Conservation (phyloP, 2,797 vertebrate genomes). For the Cichlasoma orientale region DNA sequence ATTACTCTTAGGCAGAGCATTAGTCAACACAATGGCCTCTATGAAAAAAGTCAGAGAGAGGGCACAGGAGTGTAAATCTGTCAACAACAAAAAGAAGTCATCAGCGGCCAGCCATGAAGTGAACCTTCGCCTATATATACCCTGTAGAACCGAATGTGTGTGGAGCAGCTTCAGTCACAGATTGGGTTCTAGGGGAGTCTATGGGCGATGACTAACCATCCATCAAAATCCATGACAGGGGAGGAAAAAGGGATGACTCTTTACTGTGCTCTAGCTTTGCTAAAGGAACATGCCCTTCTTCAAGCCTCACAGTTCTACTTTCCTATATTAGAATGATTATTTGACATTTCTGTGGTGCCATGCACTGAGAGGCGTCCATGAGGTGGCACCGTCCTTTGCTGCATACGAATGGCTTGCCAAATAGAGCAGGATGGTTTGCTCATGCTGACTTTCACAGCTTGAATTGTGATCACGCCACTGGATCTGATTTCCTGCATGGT, state of each 20-base stretch:
- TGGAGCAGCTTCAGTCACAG: slow-evolving; percentile 89
- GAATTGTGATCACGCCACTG: neutral
- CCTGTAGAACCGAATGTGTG: slow-evolving; percentile 95
- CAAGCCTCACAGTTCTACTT: neutral
- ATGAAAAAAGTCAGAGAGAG: neutral
- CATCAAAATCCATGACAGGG: slow-evolving; percentile 28
- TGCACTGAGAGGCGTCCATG: neutral
- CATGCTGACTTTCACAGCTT: neutral
- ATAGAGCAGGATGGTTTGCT: neutral
- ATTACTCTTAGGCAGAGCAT: neutral
- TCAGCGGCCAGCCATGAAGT: slow-evolving; percentile 43
- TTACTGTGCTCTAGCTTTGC: neutral
- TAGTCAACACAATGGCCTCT: neutral
- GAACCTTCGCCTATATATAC: slow-evolving; percentile 91
- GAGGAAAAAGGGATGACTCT: slow-evolving; percentile 12
- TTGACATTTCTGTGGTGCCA: neutral
- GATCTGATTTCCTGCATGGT: neutral
- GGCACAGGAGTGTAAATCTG: slow-evolving; percentile 20
- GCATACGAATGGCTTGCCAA: neutral
- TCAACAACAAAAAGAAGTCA: slow-evolving; percentile 34
- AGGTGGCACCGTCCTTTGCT: neutral
- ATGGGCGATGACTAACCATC: slow-evolving; percentile 87
- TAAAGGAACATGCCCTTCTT: neutral
- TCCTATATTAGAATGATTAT: neutral
- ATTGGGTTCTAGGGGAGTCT: slow-evolving; percentile 99